These are phyloP conservation scores for Siniperca knerii DNA, from an alignment of 2,113 vertebrate genomes.

Conservation along the genomic window DNA sequence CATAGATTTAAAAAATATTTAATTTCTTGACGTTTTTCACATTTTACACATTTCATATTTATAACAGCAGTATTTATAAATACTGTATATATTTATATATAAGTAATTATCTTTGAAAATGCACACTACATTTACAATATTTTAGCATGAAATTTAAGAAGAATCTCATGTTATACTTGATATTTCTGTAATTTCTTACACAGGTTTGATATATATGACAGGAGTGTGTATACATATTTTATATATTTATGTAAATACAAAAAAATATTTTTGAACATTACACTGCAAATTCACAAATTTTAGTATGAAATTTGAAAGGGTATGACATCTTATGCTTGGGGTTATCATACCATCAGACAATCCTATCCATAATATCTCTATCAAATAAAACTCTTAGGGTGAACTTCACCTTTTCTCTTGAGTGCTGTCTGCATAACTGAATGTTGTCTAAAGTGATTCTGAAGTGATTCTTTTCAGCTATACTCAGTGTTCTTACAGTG, in stretches of 20 bases:
- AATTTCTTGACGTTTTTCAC: too few relatives aligned
- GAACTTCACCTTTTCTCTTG: background rate
- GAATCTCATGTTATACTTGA: too few relatives aligned
- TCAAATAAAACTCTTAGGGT: background rate
- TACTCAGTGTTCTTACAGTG: conserved; percentile 8
- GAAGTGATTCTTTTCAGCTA: background rate
- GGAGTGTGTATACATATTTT: too few relatives aligned
- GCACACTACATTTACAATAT: too few relatives aligned
- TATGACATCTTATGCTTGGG: background rate
- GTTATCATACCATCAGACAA: background rate
- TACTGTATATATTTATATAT: background rate
- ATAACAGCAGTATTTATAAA: background rate
- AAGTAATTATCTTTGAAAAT: background rate
- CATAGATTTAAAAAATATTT: too few relatives aligned
- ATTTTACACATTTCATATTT: too few relatives aligned
- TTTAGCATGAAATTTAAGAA: too few relatives aligned
- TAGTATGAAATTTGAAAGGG: background rate
- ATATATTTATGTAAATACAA: too few relatives aligned
- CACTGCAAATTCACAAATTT: background rate
- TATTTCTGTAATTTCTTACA: too few relatives aligned
- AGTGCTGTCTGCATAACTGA: background rate
- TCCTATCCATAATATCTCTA: background rate
- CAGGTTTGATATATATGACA: too few relatives aligned
- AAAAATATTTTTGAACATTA: too few relatives aligned
- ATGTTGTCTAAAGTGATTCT: conserved; percentile 15